Evolutionary conservation across 2,113 vertebrate genomes (phyloP).

Genomic region (Poicephalus gulielmi): DNA sequence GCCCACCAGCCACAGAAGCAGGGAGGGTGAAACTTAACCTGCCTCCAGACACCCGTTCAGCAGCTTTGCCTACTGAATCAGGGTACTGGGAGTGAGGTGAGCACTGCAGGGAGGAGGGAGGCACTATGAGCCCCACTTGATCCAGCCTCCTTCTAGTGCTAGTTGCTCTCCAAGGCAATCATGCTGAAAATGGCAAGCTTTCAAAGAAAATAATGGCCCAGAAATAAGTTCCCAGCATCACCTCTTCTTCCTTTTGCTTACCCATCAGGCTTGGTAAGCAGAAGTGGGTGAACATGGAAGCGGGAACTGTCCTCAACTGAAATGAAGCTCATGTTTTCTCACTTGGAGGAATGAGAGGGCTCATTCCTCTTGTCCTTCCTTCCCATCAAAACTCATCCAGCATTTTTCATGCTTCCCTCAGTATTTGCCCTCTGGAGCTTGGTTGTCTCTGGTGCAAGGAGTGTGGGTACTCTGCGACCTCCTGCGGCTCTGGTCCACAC

Average conservation of each 20-base stretch:
- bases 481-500: accelerated
- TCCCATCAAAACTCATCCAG: not conserved
- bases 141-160: not conserved
- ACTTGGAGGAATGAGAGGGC: not conserved
- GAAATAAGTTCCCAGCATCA: not conserved
- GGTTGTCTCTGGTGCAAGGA: accelerated
- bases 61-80: not conserved
- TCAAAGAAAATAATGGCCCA: not conserved
- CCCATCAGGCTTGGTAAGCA: not conserved
- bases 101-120: not conserved
- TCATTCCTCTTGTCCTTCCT: not conserved
- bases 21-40: not conserved
- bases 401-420: not conserved
- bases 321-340: not conserved
- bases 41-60: not conserved
- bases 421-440: not conserved
- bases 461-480: not conserved
- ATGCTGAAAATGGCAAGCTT: not conserved
- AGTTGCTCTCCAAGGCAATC: not conserved
- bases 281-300: not conserved
- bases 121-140: not conserved
- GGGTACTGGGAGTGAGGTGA: not conserved
- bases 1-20: accelerated
- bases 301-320: not conserved
- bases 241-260: not conserved